phyloP scores from a whole-genome alignment of 2,888 invertebrate genomes.

The Drosophila seclusa region DNA sequence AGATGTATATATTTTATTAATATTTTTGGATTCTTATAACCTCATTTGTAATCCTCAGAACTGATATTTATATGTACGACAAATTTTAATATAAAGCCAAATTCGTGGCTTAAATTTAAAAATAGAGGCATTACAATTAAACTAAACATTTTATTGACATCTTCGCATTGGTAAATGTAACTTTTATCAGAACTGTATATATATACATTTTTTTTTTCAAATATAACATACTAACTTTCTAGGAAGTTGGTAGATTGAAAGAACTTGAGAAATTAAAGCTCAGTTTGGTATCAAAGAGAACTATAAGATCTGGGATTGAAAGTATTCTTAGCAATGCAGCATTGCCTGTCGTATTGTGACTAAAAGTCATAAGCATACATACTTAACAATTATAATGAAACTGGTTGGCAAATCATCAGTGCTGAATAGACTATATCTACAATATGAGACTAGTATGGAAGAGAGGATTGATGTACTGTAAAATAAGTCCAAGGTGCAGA shows the following conservation, averaged over 20 bases:
- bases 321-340: not conserved
- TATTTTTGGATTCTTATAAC: not conserved
- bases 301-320: not conserved
- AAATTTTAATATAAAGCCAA: too few species aligned
- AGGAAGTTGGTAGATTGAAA: not conserved
- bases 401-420: not conserved
- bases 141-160: not conserved
- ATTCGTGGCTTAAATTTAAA: not conserved
- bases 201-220: not conserved
- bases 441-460: not conserved
- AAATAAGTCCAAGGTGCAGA: not conserved
- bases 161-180: not conserved
- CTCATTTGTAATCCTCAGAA: not conserved
- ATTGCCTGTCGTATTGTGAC: too few species aligned
- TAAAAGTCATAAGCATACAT: too few species aligned
- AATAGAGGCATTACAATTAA: not conserved
- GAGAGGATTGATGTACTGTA: not conserved
- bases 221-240: not conserved
- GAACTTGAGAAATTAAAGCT: not conserved
- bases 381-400: not conserved
- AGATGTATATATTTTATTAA: too few species aligned
- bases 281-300: not conserved
- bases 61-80: not conserved
- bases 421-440: not conserved
- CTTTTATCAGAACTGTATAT: not conserved